Conservation (phyloP, 2,888 invertebrate species). For the Ramazzottius varieornatus region DNA sequence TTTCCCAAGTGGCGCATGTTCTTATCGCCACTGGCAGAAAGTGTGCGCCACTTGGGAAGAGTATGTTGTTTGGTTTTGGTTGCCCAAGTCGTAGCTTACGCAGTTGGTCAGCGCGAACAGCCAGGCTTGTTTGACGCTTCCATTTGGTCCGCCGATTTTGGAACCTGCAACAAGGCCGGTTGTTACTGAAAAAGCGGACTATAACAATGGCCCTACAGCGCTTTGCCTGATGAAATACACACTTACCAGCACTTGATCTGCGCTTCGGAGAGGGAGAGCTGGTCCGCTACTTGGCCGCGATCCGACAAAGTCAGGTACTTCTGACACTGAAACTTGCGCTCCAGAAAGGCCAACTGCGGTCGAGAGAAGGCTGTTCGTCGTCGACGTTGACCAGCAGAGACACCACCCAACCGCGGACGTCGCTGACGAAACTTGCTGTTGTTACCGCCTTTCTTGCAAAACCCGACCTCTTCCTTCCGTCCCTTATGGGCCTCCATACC, state of each 20-base stretch:
- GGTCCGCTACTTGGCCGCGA: background rate
- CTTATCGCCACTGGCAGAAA: too few species aligned
- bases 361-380: background rate
- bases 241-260: constrained; percentile 1
- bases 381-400: background rate
- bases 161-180: too few species aligned
- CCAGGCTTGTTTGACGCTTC: constrained; percentile 14
- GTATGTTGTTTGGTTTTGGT: too few species aligned
- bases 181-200: too few species aligned
- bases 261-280: background rate
- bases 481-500: background rate
- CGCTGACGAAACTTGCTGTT: too few species aligned
- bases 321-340: background rate
- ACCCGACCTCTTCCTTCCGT: too few species aligned
- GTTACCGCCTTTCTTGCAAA: too few species aligned
- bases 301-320: constrained; percentile 3
- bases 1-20: too few species aligned
- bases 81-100: constrained; percentile 11
- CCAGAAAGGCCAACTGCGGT: background rate
- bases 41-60: too few species aligned
- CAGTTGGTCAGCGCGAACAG: constrained; percentile 13
- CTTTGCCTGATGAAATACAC: background rate
- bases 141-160: constrained; percentile 13
- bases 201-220: too few species aligned
- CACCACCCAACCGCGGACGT: too few species aligned